phyloP scores from a whole-genome alignment of 2,113 vertebrate species.

The Miniopterus natalensis region DNA sequence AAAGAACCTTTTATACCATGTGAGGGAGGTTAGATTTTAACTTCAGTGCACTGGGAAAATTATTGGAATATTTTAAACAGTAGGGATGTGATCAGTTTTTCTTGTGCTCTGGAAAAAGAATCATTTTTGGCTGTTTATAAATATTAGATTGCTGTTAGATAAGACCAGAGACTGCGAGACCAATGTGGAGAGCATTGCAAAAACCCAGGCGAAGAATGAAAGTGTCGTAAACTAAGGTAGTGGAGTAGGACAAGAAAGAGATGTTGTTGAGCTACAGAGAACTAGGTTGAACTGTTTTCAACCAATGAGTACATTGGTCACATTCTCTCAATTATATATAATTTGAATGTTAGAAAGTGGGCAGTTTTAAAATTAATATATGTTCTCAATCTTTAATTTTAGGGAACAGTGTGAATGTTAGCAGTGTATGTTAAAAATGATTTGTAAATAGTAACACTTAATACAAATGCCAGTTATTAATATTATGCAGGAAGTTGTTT shows the following conservation, averaged over 20 bases:
- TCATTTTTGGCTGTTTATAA: not conserved
- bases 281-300: not conserved
- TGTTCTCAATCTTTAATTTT: slow-evolving; percentile 31
- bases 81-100: not conserved
- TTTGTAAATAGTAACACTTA: slow-evolving; percentile 37
- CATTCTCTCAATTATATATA: not conserved
- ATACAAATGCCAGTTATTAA: not conserved
- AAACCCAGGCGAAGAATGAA: slow-evolving; percentile 1
- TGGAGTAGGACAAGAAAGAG: not conserved
- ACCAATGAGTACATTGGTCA: not conserved
- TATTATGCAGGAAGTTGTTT: not conserved
- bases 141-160: not conserved
- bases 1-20: not conserved
- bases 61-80: slow-evolving; percentile 42
- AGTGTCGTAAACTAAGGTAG: not conserved
- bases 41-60: not conserved
- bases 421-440: not conserved
- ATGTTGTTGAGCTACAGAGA: not conserved
- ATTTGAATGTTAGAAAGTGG: slow-evolving; percentile 1
- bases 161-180: not conserved
- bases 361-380: not conserved
- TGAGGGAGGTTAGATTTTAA: not conserved
- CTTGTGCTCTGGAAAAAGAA: not conserved
- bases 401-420: not conserved
- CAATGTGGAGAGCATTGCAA: not conserved